Conservation (phyloP, 2,888 invertebrate species). For the Rhaphigaster nebulosa region DNA sequence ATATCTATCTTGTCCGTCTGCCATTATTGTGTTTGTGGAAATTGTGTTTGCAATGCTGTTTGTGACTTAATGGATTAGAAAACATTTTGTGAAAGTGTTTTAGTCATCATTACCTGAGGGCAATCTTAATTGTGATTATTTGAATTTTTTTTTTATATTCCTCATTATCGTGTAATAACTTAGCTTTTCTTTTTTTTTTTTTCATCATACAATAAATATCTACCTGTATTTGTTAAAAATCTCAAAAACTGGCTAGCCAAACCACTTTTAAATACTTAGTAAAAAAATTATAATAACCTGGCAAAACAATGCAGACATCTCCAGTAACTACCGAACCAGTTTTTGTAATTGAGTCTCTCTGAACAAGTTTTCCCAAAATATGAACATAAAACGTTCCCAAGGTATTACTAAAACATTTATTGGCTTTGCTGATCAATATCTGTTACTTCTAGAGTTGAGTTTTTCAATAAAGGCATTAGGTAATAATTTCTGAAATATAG, state of each 20-base stretch:
- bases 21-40: no score
- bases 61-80: not conserved
- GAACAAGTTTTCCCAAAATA: not conserved
- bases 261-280: not conserved
- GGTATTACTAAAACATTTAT: not conserved
- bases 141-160: not conserved
- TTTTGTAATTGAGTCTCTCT: not conserved
- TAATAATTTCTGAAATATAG: no score
- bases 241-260: not conserved
- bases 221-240: not conserved
- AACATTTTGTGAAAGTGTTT: not conserved
- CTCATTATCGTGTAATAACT: not conserved
- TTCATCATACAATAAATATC: not conserved
- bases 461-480: not conserved
- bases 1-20: constrained; percentile 13
- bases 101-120: not conserved
- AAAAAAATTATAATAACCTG: not conserved
- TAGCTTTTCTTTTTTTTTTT: not conserved
- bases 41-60: not conserved
- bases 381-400: not conserved
- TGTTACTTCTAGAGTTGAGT: not conserved
- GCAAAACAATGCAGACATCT: not conserved
- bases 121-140: not conserved
- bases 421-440: not conserved
- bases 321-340: not conserved